These are phyloP conservation scores for Philopedon plagiatum DNA, from an alignment of 2,888 invertebrate genomes.

Conservation along the genomic window DNA sequence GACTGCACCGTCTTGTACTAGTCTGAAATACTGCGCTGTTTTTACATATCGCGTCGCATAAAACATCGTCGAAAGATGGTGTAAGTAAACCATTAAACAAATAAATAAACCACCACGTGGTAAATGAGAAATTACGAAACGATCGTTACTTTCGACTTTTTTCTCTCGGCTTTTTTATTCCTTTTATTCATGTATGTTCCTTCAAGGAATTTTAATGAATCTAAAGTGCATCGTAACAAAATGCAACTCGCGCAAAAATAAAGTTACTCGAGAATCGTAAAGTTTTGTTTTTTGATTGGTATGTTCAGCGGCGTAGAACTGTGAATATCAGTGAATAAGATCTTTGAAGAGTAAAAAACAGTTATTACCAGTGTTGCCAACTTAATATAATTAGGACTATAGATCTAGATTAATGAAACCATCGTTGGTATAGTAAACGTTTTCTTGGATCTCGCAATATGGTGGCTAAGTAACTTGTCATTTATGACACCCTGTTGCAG, in stretches of 20 bases:
- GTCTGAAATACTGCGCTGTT: constrained; percentile 26
- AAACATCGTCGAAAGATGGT: constrained; percentile 35
- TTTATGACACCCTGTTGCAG: too few species aligned
- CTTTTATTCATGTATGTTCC: constrained; percentile 53
- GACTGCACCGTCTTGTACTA: constrained; percentile 22
- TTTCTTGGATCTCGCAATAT: too few species aligned
- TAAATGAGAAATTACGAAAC: constrained; percentile 50
- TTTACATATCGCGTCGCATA: constrained; percentile 25
- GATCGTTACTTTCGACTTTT: constrained; percentile 39
- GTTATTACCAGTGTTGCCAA: too few species aligned
- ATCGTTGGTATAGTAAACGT: too few species aligned
- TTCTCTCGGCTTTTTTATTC: constrained; percentile 21
- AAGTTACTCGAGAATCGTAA: constrained; percentile 51
- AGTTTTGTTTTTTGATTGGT: constrained; percentile 33
- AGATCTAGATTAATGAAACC: too few species aligned
- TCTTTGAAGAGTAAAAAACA: too few species aligned
- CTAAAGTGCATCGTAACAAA: constrained; percentile 52
- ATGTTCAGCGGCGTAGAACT: constrained; percentile 15
- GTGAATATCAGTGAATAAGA: neutral
- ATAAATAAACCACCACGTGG: constrained; percentile 39
- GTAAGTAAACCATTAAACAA: constrained; percentile 38
- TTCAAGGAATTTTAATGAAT: constrained; percentile 58
- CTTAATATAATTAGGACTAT: too few species aligned
- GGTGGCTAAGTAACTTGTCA: too few species aligned
- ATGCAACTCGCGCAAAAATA: constrained; percentile 51